Conservation (phyloP, 2,113 vertebrate genomes). For the Hepsetus odoe region DNA sequence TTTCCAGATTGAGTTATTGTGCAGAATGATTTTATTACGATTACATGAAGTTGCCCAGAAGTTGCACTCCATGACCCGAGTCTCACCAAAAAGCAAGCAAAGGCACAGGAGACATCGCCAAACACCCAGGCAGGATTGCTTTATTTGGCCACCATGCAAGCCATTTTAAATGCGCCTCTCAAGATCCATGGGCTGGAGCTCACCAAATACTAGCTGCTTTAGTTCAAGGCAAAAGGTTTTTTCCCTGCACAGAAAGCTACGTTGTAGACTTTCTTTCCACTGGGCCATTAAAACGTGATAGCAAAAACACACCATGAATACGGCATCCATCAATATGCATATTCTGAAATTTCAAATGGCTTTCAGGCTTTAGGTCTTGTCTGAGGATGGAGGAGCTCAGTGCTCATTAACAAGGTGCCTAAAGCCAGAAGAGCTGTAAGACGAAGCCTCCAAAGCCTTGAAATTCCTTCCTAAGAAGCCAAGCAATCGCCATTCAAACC, state of each 20-base stretch:
- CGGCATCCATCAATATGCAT: background rate
- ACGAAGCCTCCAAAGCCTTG: slow-evolving; percentile 34
- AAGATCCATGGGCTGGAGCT: background rate
- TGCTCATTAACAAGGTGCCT: slow-evolving; percentile 65
- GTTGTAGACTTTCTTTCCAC: background rate
- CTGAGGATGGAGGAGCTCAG: slow-evolving; percentile 41
- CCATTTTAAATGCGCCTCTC: slow-evolving; percentile 19
- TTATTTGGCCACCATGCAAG: slow-evolving; percentile 10
- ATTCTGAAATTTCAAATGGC: background rate
- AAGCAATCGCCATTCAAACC: slow-evolving; percentile 23
- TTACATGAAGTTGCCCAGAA: background rate
- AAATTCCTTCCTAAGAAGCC: slow-evolving; percentile 17
- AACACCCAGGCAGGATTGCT: background rate
- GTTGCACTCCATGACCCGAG: background rate
- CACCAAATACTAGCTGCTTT: background rate
- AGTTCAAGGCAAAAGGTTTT: background rate
- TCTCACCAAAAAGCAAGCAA: background rate
- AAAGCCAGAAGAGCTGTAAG: slow-evolving; percentile 55
- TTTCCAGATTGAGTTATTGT: background rate
- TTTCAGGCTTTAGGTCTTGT: slow-evolving; percentile 44
- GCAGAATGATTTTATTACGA: background rate
- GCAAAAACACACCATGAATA: background rate
- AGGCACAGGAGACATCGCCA: background rate
- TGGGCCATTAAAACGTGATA: background rate
- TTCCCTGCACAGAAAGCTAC: background rate